These are phyloP conservation scores for Synanthedon vespiformis DNA, from an alignment of 2,888 invertebrate species.

Conservation along the genomic window DNA sequence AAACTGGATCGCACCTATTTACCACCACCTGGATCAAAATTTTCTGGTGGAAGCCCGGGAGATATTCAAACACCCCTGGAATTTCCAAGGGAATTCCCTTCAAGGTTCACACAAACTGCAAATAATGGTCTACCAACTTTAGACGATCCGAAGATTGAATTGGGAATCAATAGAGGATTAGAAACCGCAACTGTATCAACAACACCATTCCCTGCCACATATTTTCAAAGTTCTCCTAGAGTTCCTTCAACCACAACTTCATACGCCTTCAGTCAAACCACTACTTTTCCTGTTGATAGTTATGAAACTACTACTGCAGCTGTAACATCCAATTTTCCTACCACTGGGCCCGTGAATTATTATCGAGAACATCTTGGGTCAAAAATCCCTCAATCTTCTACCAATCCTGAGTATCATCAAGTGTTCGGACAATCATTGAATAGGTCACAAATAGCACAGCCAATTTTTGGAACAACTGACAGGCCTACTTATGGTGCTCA, in stretches of 20 bases:
- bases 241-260: constrained; percentile 25
- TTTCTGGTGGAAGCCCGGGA: constrained; percentile 34
- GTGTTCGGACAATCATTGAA: too few relatives aligned
- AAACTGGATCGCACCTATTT: constrained; percentile 45
- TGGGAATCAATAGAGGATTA: constrained; percentile 16
- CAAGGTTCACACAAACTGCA: constrained; percentile 4
- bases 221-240: constrained; percentile 8
- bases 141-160: constrained; percentile 9
- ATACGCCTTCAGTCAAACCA: constrained; percentile 32
- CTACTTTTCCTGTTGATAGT: constrained; percentile 21
- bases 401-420: too few relatives aligned
- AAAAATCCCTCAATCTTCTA: too few relatives aligned
- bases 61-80: constrained; percentile 32
- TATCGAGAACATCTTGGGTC: too few relatives aligned
- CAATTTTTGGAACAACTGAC: too few relatives aligned
- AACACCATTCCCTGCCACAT: constrained; percentile 8
- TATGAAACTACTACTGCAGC: not conserved
- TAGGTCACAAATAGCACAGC: too few relatives aligned
- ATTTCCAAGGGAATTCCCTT: constrained; percentile 20
- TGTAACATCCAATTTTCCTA: not conserved
- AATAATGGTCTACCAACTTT: constrained; percentile 3
- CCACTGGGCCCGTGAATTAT: not conserved
- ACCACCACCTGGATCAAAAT: constrained; percentile 43
- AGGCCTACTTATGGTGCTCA: too few relatives aligned
- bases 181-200: not conserved